A percentile compares a stretch with the other conserved stretches of the same genome.
Conservation (phyloP, 2,888 invertebrate species). For the Pammene aurita region DNA sequence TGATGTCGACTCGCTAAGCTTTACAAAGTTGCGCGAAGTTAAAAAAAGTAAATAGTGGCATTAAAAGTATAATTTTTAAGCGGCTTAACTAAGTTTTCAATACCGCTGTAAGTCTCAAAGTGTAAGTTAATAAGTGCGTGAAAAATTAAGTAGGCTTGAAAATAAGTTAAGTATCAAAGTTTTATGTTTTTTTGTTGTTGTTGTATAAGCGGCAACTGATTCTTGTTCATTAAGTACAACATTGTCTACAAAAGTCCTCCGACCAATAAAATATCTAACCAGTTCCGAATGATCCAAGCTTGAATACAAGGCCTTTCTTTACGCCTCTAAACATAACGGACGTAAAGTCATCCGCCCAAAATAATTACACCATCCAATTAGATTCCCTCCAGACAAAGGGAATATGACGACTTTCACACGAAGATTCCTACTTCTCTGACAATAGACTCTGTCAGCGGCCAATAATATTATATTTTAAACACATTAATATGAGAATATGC, state of each 20-base stretch:
- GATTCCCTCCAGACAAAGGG: slow-evolving; percentile 26
- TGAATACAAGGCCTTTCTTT: slow-evolving; percentile 3
- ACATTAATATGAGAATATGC: slow-evolving; percentile 47
- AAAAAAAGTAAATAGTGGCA: slow-evolving; percentile 36
- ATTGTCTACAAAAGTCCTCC: background rate
- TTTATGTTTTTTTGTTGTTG: background rate
- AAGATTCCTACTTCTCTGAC: slow-evolving; percentile 31
- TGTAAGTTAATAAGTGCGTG: slow-evolving; percentile 4
- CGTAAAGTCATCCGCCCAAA: slow-evolving; percentile 33
- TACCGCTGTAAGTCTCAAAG: slow-evolving; percentile 8
- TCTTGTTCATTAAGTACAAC: background rate
- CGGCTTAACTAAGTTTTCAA: slow-evolving; percentile 18
- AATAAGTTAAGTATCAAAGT: background rate
- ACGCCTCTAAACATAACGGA: slow-evolving; percentile 25
- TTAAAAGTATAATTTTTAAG: slow-evolving; percentile 26
- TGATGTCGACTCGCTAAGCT: slow-evolving; percentile 31
- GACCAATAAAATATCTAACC: background rate
- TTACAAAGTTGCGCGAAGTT: slow-evolving; percentile 38
- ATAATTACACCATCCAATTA: slow-evolving; percentile 40
- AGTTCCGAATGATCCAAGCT: slow-evolving; percentile 3
- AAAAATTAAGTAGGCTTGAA: background rate
- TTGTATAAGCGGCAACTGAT: background rate
- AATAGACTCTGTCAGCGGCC: slow-evolving; percentile 39
- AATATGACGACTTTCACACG: slow-evolving; percentile 36
- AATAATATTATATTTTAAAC: slow-evolving; percentile 41